phyloP scores from a whole-genome alignment of 35 echinoderm and acorn worm species.

The Amphiura filiformis region DNA sequence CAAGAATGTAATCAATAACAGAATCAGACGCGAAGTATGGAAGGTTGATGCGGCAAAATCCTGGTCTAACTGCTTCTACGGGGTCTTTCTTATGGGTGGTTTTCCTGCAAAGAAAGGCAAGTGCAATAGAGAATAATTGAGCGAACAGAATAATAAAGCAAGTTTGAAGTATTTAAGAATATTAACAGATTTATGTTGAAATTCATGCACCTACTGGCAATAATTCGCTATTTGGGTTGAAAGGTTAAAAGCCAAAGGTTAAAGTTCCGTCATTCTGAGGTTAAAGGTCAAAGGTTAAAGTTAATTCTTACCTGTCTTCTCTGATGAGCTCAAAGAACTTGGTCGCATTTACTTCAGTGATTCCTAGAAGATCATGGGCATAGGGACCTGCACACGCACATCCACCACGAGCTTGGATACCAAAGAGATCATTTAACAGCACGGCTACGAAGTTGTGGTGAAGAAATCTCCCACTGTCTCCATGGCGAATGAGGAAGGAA shows the following conservation, averaged over 20 bases:
- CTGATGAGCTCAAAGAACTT: slow-evolving; percentile 86
- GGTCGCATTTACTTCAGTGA: slow-evolving; percentile 83
- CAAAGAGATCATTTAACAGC: slow-evolving; percentile 90
- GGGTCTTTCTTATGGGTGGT: slow-evolving; percentile 78
- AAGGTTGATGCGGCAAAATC: slow-evolving; percentile 86
- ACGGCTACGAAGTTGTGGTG: slow-evolving; percentile 97
- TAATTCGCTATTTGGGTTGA: no score
- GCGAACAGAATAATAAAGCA: no score
- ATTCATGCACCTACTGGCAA: no score
- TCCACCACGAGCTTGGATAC: slow-evolving; percentile 95
- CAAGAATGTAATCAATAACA: slow-evolving; percentile 82
- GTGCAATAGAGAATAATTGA: no score
- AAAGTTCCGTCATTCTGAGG: no score
- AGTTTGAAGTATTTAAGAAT: no score
- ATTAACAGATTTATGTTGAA: no score
- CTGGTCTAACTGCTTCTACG: slow-evolving; percentile 81
- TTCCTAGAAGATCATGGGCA: slow-evolving; percentile 94
- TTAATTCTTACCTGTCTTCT: slow-evolving; percentile 64
- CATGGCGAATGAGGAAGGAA: slow-evolving; percentile 85
- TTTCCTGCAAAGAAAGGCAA: slow-evolving; percentile 28
- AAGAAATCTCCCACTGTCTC: slow-evolving; percentile 75
- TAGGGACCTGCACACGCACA: slow-evolving; percentile 98
- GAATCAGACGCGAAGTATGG: slow-evolving; percentile 90
- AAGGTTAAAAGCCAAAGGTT: no score
- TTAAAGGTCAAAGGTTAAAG: no score